Evolutionary conservation across 2,888 invertebrate genomes (phyloP).

Genomic region (Hetaerina titia): DNA sequence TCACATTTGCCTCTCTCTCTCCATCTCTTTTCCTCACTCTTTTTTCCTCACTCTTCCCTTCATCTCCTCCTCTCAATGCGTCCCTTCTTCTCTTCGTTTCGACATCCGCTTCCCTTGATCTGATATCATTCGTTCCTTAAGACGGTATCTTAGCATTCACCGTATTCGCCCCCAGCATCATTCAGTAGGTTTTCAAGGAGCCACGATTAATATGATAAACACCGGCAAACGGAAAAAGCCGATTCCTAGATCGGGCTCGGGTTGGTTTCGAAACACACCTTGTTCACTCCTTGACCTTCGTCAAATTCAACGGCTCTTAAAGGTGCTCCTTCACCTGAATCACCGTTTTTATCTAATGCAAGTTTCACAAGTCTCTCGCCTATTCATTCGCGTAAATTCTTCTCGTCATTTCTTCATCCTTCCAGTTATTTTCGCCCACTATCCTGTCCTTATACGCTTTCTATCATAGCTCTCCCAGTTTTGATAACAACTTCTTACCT

Average conservation of each 20-base stretch:
- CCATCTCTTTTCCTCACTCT: neutral
- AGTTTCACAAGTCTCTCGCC: neutral
- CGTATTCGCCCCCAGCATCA: neutral
- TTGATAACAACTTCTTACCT: too few relatives aligned
- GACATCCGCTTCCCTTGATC: neutral
- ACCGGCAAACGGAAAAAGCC: neutral
- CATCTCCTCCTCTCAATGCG: neutral
- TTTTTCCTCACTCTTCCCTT: neutral
- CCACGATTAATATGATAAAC: neutral
- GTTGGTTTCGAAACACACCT: neutral
- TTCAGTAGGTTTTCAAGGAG: neutral
- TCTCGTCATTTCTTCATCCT: too few relatives aligned
- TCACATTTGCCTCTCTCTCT: neutral
- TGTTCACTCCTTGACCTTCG: slow-evolving; percentile 6
- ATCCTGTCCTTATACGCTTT: too few relatives aligned
- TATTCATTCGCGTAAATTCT: neutral
- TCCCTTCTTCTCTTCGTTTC: neutral
- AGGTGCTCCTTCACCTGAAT: neutral
- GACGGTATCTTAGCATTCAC: neutral
- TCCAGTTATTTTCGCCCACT: too few relatives aligned
- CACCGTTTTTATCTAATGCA: neutral
- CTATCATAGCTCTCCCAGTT: too few relatives aligned
- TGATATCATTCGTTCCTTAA: neutral
- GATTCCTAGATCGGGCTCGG: neutral
- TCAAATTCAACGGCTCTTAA: neutral